Conservation (phyloP, 2,797 vertebrate genomes). For the Strix occidentalis region DNA sequence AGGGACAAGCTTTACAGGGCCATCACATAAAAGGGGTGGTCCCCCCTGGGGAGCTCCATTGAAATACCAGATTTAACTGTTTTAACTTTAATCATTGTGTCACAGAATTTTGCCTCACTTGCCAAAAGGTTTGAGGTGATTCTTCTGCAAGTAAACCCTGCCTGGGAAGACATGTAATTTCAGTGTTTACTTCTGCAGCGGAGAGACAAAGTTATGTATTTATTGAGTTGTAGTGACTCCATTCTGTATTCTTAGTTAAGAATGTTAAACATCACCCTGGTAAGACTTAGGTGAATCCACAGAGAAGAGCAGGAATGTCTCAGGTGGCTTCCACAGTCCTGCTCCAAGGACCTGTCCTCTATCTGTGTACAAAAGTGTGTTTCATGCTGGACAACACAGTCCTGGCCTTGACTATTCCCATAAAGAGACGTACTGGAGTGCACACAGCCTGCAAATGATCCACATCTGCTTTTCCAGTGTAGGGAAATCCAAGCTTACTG, state of each 20-base stretch:
- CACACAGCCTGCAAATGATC: background rate
- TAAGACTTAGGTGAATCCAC: background rate
- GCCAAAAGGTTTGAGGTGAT: background rate
- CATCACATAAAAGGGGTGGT: background rate
- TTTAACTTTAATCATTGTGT: background rate
- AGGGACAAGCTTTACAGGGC: background rate
- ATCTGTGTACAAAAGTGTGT: background rate
- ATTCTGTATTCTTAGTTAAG: background rate
- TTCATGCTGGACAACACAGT: background rate
- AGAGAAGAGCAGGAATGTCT: background rate
- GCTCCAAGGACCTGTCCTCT: background rate
- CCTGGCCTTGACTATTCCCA: background rate
- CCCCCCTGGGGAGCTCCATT: rapidly evolving
- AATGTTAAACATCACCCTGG: background rate
- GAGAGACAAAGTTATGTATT: background rate
- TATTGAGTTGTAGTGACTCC: background rate
- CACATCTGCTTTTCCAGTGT: background rate
- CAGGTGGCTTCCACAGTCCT: background rate
- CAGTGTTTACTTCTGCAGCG: background rate
- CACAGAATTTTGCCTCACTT: background rate
- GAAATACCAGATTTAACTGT: background rate
- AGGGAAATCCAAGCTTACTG: background rate
- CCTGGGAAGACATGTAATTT: background rate
- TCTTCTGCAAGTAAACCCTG: background rate
- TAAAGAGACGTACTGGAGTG: background rate